Evolutionary conservation across 2,113 vertebrate genomes (phyloP).

Genomic region (Chelonoidis abingdonii): DNA sequence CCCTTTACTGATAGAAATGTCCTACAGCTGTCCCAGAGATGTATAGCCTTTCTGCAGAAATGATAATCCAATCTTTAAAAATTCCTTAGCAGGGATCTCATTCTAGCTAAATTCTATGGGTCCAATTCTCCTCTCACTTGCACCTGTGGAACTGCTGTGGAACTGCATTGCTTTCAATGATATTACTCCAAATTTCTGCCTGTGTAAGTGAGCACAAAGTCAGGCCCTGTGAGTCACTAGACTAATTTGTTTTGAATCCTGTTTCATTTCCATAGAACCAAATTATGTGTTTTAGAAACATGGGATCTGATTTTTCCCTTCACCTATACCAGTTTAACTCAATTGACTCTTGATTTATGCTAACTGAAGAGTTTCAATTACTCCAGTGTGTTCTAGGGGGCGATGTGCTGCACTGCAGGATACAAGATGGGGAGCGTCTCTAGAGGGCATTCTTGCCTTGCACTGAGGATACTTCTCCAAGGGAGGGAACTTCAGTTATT

Average conservation of each 20-base stretch:
- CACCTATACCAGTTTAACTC: background rate
- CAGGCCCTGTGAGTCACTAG: background rate
- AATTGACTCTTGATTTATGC: background rate
- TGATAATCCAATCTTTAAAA: background rate
- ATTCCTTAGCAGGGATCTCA: background rate
- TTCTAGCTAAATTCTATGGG: background rate
- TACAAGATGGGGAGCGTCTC: too few species aligned
- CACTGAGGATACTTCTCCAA: too few species aligned
- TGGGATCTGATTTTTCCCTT: background rate
- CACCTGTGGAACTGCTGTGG: accelerated
- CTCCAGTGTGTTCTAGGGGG: too few species aligned
- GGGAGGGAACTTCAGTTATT: too few species aligned
- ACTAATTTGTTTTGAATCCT: background rate
- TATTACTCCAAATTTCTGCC: background rate
- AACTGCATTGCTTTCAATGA: background rate
- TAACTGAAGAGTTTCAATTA: background rate
- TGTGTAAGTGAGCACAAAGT: accelerated
- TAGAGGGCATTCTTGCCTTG: too few species aligned
- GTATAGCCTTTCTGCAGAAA: background rate
- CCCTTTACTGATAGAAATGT: background rate
- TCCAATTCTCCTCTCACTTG: background rate
- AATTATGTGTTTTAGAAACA: background rate
- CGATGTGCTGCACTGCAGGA: too few species aligned
- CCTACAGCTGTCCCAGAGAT: background rate
- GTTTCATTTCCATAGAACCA: accelerated